Conservation (phyloP, 2,113 vertebrate species). For the Thunnus maccoyii region DNA sequence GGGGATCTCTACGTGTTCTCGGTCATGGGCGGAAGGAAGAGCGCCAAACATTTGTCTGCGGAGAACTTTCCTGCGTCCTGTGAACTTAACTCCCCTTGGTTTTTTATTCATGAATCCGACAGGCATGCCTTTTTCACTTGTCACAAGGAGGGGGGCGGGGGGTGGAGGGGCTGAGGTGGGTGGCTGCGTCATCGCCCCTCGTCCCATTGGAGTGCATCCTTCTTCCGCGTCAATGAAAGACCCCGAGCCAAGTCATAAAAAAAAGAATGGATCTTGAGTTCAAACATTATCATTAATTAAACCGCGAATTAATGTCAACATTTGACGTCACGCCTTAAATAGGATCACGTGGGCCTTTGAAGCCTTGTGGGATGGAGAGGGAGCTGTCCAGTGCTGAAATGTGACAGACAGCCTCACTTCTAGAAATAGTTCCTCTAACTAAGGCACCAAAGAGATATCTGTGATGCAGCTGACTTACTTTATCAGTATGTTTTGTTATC, state of each 20-base stretch:
- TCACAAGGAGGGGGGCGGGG: constrained; percentile 70
- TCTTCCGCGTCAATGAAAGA: constrained; percentile 91
- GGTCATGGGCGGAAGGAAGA: constrained; percentile 80
- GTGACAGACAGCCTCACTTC: background rate
- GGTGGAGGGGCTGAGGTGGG: constrained; percentile 39
- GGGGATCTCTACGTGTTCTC: constrained; percentile 80
- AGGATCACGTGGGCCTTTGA: constrained; percentile 33
- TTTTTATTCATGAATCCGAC: constrained; percentile 93
- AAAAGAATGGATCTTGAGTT: constrained; percentile 84
- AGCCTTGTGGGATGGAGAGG: background rate
- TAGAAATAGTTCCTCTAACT: background rate
- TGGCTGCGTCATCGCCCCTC: constrained; percentile 90
- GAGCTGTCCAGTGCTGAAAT: constrained; percentile 70
- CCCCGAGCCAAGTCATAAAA: constrained; percentile 84
- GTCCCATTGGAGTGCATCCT: constrained; percentile 91
- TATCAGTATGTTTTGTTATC: background rate
- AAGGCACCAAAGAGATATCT: background rate
- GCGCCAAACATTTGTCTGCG: constrained; percentile 88
- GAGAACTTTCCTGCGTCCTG: constrained; percentile 88
- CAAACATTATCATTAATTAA: constrained; percentile 76
- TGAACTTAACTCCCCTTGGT: constrained; percentile 85
- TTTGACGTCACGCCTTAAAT: constrained; percentile 64
- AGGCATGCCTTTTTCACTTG: constrained; percentile 90
- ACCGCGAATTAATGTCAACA: constrained; percentile 67
- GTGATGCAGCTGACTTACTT: background rate